phyloP scores from a whole-genome alignment of 2,113 vertebrate genomes.

The Sinosuthora webbiana region DNA sequence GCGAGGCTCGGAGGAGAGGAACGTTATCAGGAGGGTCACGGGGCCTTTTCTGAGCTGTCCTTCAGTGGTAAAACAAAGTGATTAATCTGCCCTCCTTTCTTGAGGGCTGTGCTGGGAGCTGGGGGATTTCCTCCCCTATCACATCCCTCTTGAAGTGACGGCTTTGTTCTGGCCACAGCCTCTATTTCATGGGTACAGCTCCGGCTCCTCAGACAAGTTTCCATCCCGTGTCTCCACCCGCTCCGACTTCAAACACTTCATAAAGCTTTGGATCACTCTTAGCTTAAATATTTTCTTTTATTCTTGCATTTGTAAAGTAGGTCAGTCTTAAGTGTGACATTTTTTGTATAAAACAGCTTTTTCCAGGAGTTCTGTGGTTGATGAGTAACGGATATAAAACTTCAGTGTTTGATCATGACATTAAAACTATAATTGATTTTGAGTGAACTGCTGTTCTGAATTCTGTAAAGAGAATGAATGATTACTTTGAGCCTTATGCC shows the following conservation, averaged over 20 bases:
- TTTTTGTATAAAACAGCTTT: constrained; percentile 10
- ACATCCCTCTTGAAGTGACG: background rate
- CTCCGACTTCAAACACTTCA: constrained; percentile 43
- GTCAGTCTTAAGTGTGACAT: constrained; percentile 34
- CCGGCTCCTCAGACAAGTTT: constrained; percentile 13
- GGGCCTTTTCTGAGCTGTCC: background rate
- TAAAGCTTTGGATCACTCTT: constrained; percentile 52
- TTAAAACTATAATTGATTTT: background rate
- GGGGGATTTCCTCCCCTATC: background rate
- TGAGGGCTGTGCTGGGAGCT: background rate
- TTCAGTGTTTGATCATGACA: background rate
- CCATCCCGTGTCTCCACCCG: constrained; percentile 9
- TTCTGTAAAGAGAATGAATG: background rate
- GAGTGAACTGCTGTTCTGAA: background rate
- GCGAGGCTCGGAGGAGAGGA: background rate
- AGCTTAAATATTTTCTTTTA: constrained; percentile 38
- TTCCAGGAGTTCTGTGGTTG: constrained; percentile 22
- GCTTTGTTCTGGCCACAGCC: constrained; percentile 1
- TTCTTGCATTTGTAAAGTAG: constrained; percentile 43
- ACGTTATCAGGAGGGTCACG: rapidly evolving
- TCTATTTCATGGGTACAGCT: background rate
- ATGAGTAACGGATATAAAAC: background rate
- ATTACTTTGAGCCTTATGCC: background rate
- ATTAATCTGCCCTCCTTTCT: background rate
- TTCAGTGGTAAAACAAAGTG: background rate